Percentiles rank a stretch among this genome's conserved stretches.
Conservation (phyloP, 2,797 vertebrate genomes). For the Cichlasoma orientale region DNA sequence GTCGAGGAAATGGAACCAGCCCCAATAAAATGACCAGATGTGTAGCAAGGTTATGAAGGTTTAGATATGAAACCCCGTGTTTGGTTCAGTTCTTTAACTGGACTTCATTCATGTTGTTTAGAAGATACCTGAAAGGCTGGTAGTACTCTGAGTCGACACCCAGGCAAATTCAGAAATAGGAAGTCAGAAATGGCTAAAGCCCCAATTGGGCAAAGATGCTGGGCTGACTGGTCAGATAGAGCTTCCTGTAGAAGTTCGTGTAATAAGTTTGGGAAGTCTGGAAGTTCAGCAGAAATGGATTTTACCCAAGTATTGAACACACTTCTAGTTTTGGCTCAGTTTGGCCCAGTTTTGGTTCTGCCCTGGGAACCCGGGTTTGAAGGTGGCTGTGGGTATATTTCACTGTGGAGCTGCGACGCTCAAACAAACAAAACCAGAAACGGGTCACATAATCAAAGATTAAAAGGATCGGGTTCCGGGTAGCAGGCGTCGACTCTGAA, state of each 20-base stretch:
- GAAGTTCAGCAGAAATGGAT: too few relatives aligned
- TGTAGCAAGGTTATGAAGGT: background rate
- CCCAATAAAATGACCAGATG: background rate
- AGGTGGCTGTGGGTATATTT: conserved; percentile 29
- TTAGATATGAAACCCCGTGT: background rate
- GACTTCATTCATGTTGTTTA: background rate
- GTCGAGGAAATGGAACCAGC: too few relatives aligned
- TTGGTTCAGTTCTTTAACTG: background rate
- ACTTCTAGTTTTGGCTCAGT: background rate
- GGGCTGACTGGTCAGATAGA: too few relatives aligned
- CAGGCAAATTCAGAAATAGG: background rate
- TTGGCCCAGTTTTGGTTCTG: conserved; percentile 8
- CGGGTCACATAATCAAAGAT: conserved; percentile 74
- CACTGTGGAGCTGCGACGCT: conserved; percentile 74
- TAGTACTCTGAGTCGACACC: background rate
- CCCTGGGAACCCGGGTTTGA: background rate
- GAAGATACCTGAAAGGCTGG: background rate
- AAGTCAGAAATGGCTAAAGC: background rate
- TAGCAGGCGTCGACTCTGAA: conserved; percentile 32
- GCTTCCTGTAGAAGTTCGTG: background rate
- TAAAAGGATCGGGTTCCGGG: conserved; percentile 68
- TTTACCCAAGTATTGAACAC: too few relatives aligned
- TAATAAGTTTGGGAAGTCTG: too few relatives aligned
- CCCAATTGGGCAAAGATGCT: background rate
- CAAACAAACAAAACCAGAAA: conserved; percentile 58